Percentiles rank a stretch among this genome's conserved stretches.
phyloP scores from a whole-genome alignment of 1,140 invertebrate species.

The Schlechtendalia chinensis region DNA sequence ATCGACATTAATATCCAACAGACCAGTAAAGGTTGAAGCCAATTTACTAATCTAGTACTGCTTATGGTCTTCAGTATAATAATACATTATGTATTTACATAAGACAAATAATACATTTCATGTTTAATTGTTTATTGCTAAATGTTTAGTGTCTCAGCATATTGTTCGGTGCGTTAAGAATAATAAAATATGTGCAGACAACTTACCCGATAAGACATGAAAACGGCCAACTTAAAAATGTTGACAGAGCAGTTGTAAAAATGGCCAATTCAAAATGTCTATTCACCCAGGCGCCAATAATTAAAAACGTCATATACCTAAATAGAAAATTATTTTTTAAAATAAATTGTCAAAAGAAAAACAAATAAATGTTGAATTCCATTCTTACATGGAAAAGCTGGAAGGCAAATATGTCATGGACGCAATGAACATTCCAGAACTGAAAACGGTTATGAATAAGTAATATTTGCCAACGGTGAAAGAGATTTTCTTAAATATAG shows the following conservation, averaged over 20 bases:
- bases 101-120: too few relatives aligned
- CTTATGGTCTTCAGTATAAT: too few relatives aligned
- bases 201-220: conserved; percentile 76
- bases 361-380: too few relatives aligned
- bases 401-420: conserved; percentile 89
- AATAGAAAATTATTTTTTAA: conserved; percentile 37
- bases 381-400: conserved; percentile 77
- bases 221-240: conserved; percentile 88
- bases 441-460: conserved; percentile 78
- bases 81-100: too few relatives aligned
- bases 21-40: too few relatives aligned
- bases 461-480: conserved; percentile 81
- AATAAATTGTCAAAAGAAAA: neutral
- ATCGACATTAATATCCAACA: too few relatives aligned
- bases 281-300: conserved; percentile 83
- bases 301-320: conserved; percentile 72
- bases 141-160: too few relatives aligned
- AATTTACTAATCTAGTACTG: too few relatives aligned
- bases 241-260: conserved; percentile 76
- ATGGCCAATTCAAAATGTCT: conserved; percentile 77
- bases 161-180: too few relatives aligned
- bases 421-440: conserved; percentile 88
- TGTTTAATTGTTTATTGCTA: too few relatives aligned
- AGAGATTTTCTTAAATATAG: conserved; percentile 84
- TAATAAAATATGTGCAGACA: too few relatives aligned